Conservation (phyloP, 2,888 invertebrate species). For the Syrphus vitripennis region DNA sequence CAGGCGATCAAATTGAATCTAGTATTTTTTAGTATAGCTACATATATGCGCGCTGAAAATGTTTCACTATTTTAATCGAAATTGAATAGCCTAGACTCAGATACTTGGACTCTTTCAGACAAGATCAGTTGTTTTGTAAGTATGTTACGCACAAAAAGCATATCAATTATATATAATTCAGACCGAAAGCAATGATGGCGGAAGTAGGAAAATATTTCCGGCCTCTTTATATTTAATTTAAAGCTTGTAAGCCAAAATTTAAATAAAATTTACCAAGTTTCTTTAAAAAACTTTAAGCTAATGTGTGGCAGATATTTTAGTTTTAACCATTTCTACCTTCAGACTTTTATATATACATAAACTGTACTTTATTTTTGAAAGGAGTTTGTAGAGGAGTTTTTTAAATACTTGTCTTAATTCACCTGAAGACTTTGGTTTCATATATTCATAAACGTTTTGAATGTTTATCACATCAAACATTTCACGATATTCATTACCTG, state of each 20-base stretch:
- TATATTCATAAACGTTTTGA: no score
- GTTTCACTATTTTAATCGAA: neutral
- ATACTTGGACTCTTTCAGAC: neutral
- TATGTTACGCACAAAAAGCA: neutral
- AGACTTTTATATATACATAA: no score
- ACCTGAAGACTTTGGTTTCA: no score
- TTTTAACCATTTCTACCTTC: no score
- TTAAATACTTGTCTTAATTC: no score
- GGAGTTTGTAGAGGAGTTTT: no score
- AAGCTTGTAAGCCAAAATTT: neutral
- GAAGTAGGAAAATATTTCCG: conserved; percentile 5
- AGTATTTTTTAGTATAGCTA: neutral
- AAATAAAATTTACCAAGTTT: neutral
- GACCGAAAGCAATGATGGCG: conserved; percentile 1
- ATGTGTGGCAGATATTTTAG: neutral
- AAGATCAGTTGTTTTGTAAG: conserved; percentile 14
- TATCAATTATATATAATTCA: conserved; percentile 18
- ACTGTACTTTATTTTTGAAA: no score
- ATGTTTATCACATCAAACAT: no score
- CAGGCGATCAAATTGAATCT: neutral
- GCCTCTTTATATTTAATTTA: neutral
- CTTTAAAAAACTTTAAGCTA: neutral
- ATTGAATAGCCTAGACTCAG: neutral
- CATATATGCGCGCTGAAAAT: neutral
- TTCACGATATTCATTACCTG: no score